These are phyloP conservation scores for Xestoiulus laeticollis DNA, from an alignment of 2,888 invertebrate species.

Conservation along the genomic window DNA sequence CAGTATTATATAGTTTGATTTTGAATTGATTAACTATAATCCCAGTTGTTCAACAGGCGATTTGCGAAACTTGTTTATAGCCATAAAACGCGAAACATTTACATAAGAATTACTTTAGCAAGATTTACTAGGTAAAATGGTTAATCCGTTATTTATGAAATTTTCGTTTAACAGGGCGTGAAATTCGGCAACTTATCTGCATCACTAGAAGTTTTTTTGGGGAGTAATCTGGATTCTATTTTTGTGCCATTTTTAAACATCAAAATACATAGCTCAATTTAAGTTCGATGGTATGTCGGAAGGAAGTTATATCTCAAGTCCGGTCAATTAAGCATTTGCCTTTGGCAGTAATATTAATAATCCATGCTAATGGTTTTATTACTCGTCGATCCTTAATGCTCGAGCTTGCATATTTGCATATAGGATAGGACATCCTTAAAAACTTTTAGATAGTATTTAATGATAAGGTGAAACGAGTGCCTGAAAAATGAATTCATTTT, in stretches of 20 bases:
- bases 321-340: neutral
- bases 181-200: neutral
- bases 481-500: neutral
- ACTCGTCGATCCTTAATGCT: neutral
- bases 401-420: neutral
- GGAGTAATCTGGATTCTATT: neutral
- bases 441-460: neutral
- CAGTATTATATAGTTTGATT: neutral
- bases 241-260: neutral
- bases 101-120: slow-evolving; percentile 1
- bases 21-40: slow-evolving; percentile 24
- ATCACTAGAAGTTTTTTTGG: neutral
- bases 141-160: slow-evolving; percentile 35
- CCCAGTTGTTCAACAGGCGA: neutral
- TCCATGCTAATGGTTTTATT: neutral
- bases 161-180: neutral
- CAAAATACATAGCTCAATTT: neutral
- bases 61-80: slow-evolving; percentile 13
- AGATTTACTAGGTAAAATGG: neutral
- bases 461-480: neutral
- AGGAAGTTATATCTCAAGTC: neutral
- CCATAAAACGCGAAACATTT: neutral
- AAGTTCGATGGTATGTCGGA: neutral
- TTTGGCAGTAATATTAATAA: neutral
- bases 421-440: neutral